Conservation (phyloP, 92 coral and sea anemone species). For the Palythoa grandiflora region DNA sequence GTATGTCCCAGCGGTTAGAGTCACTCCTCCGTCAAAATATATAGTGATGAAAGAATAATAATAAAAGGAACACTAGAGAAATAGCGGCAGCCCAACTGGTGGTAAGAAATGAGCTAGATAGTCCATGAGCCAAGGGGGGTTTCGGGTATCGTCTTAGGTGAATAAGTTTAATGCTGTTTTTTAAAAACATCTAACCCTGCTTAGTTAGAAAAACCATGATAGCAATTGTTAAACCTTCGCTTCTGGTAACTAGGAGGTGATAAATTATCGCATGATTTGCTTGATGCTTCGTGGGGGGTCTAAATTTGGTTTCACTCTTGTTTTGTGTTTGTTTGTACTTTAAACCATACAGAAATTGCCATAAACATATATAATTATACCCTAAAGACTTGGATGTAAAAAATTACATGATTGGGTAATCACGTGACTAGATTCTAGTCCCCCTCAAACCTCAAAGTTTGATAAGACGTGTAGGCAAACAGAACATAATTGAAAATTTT, state of each 20-base stretch:
- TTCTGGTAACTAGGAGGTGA: not conserved
- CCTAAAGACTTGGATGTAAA: not conserved
- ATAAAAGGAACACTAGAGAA: too few relatives aligned
- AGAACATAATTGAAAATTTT: not conserved
- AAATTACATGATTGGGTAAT: not conserved
- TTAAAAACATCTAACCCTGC: not conserved
- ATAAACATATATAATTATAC: not conserved
- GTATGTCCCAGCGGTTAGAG: too few relatives aligned
- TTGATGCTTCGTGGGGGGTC: slow-evolving; percentile 2
- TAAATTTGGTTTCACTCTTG: slow-evolving; percentile 1
- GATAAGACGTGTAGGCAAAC: slow-evolving; percentile 1
- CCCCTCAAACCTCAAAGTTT: slow-evolving; percentile 4
- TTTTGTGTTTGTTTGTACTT: not conserved
- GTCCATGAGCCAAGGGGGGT: too few relatives aligned
- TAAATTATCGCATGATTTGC: not conserved
- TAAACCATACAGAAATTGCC: slow-evolving; percentile 3
- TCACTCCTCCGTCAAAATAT: too few relatives aligned
- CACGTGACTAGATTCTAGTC: slow-evolving; percentile 1
- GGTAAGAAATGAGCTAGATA: too few relatives aligned
- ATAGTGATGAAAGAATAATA: too few relatives aligned
- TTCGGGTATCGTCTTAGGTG: not conserved
- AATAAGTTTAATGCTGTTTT: not conserved
- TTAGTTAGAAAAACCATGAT: too few relatives aligned
- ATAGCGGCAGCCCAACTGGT: too few relatives aligned
- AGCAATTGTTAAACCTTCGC: not conserved